phyloP scores from a whole-genome alignment of 2,113 vertebrate species.

The Alligator sinensis region DNA sequence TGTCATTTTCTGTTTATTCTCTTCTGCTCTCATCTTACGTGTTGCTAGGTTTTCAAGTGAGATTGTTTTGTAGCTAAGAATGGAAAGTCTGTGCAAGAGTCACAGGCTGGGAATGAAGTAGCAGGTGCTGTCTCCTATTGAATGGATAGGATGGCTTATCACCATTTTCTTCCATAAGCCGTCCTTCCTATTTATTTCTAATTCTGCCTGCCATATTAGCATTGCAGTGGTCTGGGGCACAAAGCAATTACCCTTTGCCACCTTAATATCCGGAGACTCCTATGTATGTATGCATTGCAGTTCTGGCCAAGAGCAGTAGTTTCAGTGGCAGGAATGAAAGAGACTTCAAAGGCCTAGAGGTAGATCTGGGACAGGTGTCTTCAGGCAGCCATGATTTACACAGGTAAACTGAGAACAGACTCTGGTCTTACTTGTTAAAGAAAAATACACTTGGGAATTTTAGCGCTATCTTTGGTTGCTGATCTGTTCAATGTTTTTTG shows the following conservation, averaged over 20 bases:
- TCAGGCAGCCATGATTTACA: not conserved
- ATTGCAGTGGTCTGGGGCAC: not conserved
- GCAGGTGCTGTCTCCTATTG: not conserved
- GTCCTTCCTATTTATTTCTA: not conserved
- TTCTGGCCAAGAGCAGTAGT: conserved; percentile 3
- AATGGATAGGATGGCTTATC: not conserved
- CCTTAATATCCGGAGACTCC: not conserved
- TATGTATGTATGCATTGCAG: not conserved
- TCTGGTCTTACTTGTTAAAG: conserved; percentile 1
- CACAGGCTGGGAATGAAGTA: conserved; percentile 26
- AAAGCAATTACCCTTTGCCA: not conserved
- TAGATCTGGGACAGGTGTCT: conserved; percentile 41
- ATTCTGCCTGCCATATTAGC: not conserved
- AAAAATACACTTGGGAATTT: not conserved
- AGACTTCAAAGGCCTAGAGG: conserved; percentile 13
- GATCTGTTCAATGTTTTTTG: conserved; percentile 40
- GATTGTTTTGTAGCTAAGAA: conserved; percentile 36
- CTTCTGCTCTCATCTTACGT: conserved; percentile 6
- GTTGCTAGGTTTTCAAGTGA: conserved; percentile 21
- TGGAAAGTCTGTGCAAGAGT: rapidly evolving
- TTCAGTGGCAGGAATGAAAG: conserved; percentile 1
- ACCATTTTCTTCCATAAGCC: conserved; percentile 42
- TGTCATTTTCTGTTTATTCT: not conserved
- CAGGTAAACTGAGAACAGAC: conserved; percentile 37
- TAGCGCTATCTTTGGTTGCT: conserved; percentile 39